phyloP scores from a whole-genome alignment of 2,888 invertebrate genomes.

The Hyposoter dolosus region DNA sequence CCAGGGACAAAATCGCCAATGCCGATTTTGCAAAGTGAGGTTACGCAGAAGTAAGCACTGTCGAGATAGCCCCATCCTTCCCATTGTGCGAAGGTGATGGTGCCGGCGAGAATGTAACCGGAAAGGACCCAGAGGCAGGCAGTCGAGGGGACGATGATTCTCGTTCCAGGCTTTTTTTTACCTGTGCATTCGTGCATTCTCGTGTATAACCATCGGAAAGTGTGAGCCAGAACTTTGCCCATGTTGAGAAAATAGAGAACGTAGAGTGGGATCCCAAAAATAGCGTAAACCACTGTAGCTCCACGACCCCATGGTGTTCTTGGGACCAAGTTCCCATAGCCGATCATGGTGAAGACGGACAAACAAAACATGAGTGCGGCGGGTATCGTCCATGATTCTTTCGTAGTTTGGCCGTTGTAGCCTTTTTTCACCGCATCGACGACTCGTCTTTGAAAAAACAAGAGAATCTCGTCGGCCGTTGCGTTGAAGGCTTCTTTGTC shows the following conservation, averaged over 20 bases:
- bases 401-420: constrained; percentile 89
- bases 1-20: constrained; percentile 96
- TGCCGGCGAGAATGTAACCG: constrained; percentile 93
- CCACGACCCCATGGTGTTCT: constrained; percentile 93
- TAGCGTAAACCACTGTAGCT: constrained; percentile 93
- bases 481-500: constrained; percentile 88
- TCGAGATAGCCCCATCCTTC: constrained; percentile 95
- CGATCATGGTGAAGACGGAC: constrained; percentile 96
- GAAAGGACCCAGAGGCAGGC: constrained; percentile 96
- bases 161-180: constrained; percentile 86
- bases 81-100: constrained; percentile 96
- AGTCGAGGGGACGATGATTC: constrained; percentile 94
- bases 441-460: constrained; percentile 89
- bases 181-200: constrained; percentile 84
- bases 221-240: constrained; percentile 93
- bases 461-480: constrained; percentile 87
- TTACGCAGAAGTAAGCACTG: constrained; percentile 95
- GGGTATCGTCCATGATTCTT: constrained; percentile 94
- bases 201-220: constrained; percentile 86
- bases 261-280: constrained; percentile 95
- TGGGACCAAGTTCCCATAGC: constrained; percentile 95
- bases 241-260: constrained; percentile 95
- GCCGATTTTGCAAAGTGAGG: constrained; percentile 95
- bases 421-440: constrained; percentile 88
- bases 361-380: constrained; percentile 95